Evolutionary conservation across 1,140 invertebrate species (phyloP).

Genomic region (Scaptomyza hsui): DNA sequence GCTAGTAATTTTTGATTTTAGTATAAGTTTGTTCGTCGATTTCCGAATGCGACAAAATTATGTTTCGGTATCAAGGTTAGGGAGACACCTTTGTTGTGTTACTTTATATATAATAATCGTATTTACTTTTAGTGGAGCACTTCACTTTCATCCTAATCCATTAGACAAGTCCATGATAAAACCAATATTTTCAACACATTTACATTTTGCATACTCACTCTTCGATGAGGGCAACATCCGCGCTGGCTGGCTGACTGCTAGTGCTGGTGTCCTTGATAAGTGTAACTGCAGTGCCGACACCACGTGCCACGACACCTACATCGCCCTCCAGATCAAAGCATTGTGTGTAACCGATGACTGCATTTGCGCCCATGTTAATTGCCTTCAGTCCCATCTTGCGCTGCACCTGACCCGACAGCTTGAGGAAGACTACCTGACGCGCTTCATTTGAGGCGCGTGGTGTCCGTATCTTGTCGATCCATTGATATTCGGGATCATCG

Average conservation of each 20-base stretch:
- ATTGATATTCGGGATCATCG: conserved; percentile 99
- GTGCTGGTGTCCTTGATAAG: conserved; percentile 86
- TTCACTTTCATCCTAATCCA: background rate
- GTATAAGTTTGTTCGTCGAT: too few relatives aligned
- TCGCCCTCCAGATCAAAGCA: conserved; percentile 98
- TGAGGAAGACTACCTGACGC: conserved; percentile 96
- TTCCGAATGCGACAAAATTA: too few relatives aligned
- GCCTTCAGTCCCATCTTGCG: conserved; percentile 97
- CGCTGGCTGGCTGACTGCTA: conserved; percentile 80
- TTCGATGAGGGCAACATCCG: conserved; percentile 85
- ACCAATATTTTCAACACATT: background rate
- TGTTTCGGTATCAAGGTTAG: too few relatives aligned
- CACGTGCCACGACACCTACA: conserved; percentile 96
- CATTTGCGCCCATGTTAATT: conserved; percentile 96
- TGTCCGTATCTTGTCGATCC: conserved; percentile 99
- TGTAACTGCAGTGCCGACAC: conserved; percentile 95
- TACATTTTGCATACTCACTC: conserved; percentile 86
- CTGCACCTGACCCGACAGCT: conserved; percentile 96
- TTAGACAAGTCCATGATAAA: conserved; percentile 22
- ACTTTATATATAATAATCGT: too few relatives aligned
- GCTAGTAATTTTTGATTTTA: too few relatives aligned
- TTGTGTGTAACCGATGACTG: conserved; percentile 97
- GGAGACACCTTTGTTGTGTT: too few relatives aligned
- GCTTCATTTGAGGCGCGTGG: conserved; percentile 98
- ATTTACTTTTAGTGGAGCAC: too few relatives aligned